Evolutionary conservation across 64 coral and sea anemone species (phyloP), one percentile per base, ranked within the genome.

Genomic region (Acropora yongei): DNA sequence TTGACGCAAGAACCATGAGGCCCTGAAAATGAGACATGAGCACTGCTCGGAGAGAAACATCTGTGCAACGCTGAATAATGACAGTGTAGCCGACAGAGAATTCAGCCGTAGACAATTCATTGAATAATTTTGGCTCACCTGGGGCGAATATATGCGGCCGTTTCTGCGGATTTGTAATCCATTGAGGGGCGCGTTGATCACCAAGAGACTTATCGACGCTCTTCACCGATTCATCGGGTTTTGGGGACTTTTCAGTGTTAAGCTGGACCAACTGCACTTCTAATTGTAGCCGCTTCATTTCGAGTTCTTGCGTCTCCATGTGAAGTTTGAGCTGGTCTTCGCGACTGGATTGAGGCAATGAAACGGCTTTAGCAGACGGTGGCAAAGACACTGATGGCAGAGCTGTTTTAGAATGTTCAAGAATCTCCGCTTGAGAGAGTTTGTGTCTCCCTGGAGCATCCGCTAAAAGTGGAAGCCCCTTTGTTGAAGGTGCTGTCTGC

Each of bases 1-100:
- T 65, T 11, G 47, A 17, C 75, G 87, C 87, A 1, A 89, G 40
- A 43, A 78, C 55, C 87, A 89, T 89, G 9, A 89, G 75, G 68
- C 79, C 40, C 3, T 76, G 40, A 47, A 89, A 77, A 79, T 89
- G 87, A 57, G 19, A 46, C 10, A 72, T n/a, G 49, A 75, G 48
- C 20, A 14, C 16, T 9, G 72, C 14, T 88, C 60, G 60, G 12
- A 48, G 41, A 16, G 39, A 20, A 20, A 30, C 9, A 86, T 49
- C 65, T 18, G 12, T 7, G 65, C 45, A 68, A 20, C 42, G 2
- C 13, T 60, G 14, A 18, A 66, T 30, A 50, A 65, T 85, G 4
- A 71, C 16, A 12, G 67, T 44, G 17, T 85, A 67, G 30, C 82
- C 82, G 0, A 58, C 40, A 42, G 44, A 47, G 39, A 85, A 85